These are phyloP conservation scores for Cephus nigrinus DNA, from an alignment of 2,888 invertebrate genomes.

Conservation along the genomic window DNA sequence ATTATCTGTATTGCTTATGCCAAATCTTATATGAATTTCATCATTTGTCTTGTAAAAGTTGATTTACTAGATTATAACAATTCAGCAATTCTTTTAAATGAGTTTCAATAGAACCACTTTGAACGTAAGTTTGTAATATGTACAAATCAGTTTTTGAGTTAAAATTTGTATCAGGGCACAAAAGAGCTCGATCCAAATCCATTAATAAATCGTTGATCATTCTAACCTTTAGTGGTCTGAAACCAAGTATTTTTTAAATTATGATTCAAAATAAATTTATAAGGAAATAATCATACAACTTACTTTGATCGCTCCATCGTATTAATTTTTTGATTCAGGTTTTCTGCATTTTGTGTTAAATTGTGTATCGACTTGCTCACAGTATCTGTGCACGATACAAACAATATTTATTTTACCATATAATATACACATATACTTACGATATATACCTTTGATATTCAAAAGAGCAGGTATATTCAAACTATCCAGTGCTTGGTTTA, in stretches of 20 bases:
- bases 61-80: slow-evolving; percentile 49
- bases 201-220: slow-evolving; percentile 55
- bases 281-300: slow-evolving; percentile 24
- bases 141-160: slow-evolving; percentile 49
- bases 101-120: slow-evolving; percentile 23
- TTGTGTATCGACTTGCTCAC: slow-evolving; percentile 18
- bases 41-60: slow-evolving; percentile 38
- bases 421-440: not conserved
- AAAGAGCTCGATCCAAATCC: slow-evolving; percentile 50
- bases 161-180: slow-evolving; percentile 46
- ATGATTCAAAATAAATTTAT: slow-evolving; percentile 25
- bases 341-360: slow-evolving; percentile 32
- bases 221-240: slow-evolving; percentile 44
- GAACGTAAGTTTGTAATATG: slow-evolving; percentile 31
- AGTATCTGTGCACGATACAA: not conserved
- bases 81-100: slow-evolving; percentile 34
- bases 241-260: slow-evolving; percentile 11
- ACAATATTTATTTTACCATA: not conserved
- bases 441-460: slow-evolving; percentile 40
- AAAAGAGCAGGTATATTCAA: slow-evolving; percentile 31
- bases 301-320: slow-evolving; percentile 35
- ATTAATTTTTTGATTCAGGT: slow-evolving; percentile 44
- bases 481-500: slow-evolving; percentile 40
- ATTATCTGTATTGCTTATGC: not conserved
- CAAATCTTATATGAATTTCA: slow-evolving; percentile 13